Evolutionary conservation across 2,797 vertebrate genomes (phyloP).

Genomic region (Rhinoraja longicauda): DNA sequence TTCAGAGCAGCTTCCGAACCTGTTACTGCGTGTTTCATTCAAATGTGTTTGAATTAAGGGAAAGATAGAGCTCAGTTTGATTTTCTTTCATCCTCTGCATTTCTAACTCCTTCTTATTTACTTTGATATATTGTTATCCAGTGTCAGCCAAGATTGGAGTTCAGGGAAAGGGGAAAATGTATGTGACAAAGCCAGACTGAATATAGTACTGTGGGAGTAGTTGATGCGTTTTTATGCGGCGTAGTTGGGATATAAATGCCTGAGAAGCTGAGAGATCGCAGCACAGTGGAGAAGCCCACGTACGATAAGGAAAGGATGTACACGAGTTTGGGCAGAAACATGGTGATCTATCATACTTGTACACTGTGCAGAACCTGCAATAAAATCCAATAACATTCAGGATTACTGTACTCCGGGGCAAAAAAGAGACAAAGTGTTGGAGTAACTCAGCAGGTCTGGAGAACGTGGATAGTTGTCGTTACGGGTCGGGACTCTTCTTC

Average conservation of each 20-base stretch:
- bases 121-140: slow-evolving; percentile 9
- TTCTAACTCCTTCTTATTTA: slow-evolving; percentile 4
- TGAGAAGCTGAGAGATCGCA: not conserved
- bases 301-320: not conserved
- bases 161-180: slow-evolving; percentile 1
- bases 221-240: not conserved
- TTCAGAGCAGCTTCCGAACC: not conserved
- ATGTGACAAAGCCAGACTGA: not conserved
- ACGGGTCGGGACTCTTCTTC: too few relatives aligned
- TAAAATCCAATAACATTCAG: not conserved
- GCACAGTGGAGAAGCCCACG: not conserved
- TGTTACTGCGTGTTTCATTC: slow-evolving; percentile 13
- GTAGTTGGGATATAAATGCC: not conserved
- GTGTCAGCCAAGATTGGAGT: slow-evolving; percentile 4
- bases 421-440: too few relatives aligned
- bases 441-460: too few relatives aligned
- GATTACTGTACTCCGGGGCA: not conserved
- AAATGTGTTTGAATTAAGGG: not conserved
- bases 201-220: not conserved
- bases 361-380: not conserved
- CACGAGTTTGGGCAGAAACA: too few relatives aligned
- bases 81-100: slow-evolving; percentile 28
- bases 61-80: not conserved
- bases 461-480: too few relatives aligned
- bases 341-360: not conserved